A percentile compares a stretch with the other conserved stretches of the same genome.
Conservation (phyloP, 2,797 vertebrate species). For the Tenualosa thibaudeaui region DNA sequence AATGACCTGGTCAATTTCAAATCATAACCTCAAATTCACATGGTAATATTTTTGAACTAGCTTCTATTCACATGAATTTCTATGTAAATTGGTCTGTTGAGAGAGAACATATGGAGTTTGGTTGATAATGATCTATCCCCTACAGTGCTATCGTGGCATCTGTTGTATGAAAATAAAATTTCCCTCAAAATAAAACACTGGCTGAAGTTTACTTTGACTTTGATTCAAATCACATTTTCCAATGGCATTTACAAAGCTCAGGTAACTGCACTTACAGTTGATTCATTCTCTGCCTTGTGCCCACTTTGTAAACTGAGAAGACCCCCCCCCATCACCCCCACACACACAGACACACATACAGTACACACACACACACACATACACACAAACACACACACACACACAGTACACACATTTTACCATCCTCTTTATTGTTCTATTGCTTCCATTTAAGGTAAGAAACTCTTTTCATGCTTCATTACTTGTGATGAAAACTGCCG, state of each 20-base stretch:
- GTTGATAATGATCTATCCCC: background rate
- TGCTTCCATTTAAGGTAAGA: slow-evolving; percentile 20
- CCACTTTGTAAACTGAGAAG: background rate
- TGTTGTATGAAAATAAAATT: background rate
- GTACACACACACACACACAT: background rate
- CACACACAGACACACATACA: no score
- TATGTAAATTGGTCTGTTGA: background rate
- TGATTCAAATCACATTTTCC: background rate
- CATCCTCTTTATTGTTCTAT: background rate
- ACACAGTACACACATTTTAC: background rate
- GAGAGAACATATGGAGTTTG: background rate
- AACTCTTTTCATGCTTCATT: background rate
- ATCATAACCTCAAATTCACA: slow-evolving; percentile 31
- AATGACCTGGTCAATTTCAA: background rate
- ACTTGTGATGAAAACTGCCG: background rate
- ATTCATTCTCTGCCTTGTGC: background rate
- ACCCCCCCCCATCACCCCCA: no score
- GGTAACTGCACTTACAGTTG: background rate
- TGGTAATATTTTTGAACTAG: background rate
- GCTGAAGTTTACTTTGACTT: background rate
- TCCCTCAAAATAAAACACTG: background rate
- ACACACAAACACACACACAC: no score
- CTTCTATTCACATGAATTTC: background rate
- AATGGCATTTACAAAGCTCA: background rate
- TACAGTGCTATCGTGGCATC: background rate